Evolutionary conservation across 2,113 vertebrate genomes (phyloP).

Genomic region (Psilopsiagon aurifrons): DNA sequence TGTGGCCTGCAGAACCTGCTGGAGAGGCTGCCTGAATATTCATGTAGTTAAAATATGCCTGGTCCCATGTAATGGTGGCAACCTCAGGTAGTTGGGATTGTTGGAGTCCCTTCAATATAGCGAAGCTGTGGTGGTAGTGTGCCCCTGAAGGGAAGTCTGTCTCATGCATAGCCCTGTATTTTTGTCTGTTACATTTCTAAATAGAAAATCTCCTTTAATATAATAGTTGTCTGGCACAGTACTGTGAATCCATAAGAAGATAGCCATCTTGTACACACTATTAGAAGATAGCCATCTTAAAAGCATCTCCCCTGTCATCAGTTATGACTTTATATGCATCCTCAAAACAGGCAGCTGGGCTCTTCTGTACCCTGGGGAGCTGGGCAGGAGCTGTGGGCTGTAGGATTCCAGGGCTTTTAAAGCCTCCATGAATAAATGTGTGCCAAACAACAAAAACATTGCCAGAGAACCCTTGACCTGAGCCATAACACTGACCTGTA

Average conservation of each 20-base stretch:
- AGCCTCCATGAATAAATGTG: not conserved
- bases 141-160: not conserved
- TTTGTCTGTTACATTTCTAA: not conserved
- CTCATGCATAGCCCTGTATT: not conserved
- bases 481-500: not conserved
- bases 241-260: not conserved
- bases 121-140: not conserved
- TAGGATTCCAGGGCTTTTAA: not conserved
- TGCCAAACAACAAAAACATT: not conserved
- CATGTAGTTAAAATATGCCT: not conserved
- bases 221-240: not conserved
- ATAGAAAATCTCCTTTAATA: not conserved
- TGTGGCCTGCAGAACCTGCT: not conserved
- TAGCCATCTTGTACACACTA: not conserved
- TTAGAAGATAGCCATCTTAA: not conserved
- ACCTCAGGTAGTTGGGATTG: not conserved
- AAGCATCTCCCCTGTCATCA: not conserved
- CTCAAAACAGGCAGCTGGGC: not conserved
- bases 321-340: not conserved
- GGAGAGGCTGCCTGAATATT: slow-evolving; percentile 15
- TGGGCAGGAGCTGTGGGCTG: not conserved
- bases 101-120: not conserved
- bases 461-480: not conserved
- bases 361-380: not conserved
- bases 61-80: not conserved